phyloP scores from a whole-genome alignment of 64 coral and sea anemone species.

The Montipora efflorescens region DNA sequence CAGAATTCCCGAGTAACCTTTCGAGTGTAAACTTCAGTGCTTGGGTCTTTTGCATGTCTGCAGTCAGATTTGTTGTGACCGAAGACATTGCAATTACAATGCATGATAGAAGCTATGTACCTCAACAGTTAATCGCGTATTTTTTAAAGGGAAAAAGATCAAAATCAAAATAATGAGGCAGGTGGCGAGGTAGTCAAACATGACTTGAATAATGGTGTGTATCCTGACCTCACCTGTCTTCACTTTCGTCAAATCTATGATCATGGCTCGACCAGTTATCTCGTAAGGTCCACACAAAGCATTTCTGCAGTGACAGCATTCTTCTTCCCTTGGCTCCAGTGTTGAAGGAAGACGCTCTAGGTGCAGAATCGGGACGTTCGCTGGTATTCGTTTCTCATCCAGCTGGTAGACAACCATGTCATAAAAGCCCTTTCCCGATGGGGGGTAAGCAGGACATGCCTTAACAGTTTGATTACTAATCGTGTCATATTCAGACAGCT shows the following conservation, averaged over 20 bases:
- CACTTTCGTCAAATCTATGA: not conserved
- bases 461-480: not conserved
- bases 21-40: too few species aligned
- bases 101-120: too few species aligned
- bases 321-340: not conserved
- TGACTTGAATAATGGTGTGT: too few species aligned
- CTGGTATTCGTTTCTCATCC: not conserved
- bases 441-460: not conserved
- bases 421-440: not conserved
- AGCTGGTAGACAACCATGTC: not conserved
- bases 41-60: too few species aligned
- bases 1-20: too few species aligned
- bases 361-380: not conserved
- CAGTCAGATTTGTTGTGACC: too few species aligned
- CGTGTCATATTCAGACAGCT: not conserved
- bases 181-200: too few species aligned
- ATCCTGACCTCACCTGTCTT: not conserved
- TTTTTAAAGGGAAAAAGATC: too few species aligned
- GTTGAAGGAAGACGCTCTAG: too few species aligned
- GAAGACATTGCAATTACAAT: too few species aligned
- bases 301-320: not conserved
- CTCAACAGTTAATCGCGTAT: too few species aligned
- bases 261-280: constrained; percentile 12
- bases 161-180: too few species aligned
- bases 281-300: not conserved